These are phyloP conservation scores for Mystacides longicornis DNA, from an alignment of 2,888 invertebrate species.

Conservation along the genomic window DNA sequence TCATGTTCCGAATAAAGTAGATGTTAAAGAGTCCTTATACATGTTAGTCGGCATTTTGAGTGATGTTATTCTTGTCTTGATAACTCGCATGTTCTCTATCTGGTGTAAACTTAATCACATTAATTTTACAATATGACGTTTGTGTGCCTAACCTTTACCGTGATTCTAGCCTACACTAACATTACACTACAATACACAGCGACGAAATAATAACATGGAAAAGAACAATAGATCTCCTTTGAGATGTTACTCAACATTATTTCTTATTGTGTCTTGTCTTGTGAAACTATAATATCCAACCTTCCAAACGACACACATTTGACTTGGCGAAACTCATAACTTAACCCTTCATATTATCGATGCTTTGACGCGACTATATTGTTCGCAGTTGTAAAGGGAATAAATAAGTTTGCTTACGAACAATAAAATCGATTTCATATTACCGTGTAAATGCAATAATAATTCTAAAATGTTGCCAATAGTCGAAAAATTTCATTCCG, in stretches of 20 bases:
- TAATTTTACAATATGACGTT: too few relatives aligned
- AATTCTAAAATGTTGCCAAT: not conserved
- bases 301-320: not conserved
- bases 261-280: slow-evolving; percentile 16
- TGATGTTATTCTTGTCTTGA: too few relatives aligned
- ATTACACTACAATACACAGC: not conserved
- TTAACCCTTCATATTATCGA: not conserved
- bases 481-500: too few relatives aligned
- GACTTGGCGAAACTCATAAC: not conserved
- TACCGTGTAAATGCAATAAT: not conserved
- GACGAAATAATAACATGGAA: slow-evolving; percentile 1
- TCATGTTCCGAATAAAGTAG: too few relatives aligned
- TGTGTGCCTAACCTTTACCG: slow-evolving; percentile 1
- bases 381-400: not conserved
- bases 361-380: not conserved
- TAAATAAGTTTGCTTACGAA: too few relatives aligned
- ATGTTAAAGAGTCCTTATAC: too few relatives aligned
- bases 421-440: not conserved
- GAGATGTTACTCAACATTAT: slow-evolving; percentile 6
- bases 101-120: too few relatives aligned
- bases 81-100: too few relatives aligned
- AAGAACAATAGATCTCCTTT: slow-evolving; percentile 15
- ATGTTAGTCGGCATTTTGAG: too few relatives aligned
- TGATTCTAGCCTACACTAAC: not conserved
- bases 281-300: not conserved